Conservation (phyloP, 2,888 invertebrate genomes). For the Drosophila flavopinicola region DNA sequence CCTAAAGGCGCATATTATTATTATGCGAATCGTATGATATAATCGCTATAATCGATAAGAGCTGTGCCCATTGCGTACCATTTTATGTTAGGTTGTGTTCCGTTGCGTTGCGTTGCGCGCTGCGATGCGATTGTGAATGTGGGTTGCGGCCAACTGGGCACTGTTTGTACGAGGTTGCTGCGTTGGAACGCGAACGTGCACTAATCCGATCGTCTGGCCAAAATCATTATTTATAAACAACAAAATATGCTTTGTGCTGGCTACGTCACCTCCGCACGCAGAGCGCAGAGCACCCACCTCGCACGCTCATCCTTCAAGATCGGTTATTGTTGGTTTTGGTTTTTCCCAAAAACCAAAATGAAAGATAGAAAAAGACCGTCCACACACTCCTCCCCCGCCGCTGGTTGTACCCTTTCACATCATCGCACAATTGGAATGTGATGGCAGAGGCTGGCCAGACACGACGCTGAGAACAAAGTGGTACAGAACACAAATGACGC, state of each 20-base stretch:
- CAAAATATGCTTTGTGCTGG: constrained; percentile 69
- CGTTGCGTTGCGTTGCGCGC: constrained; percentile 23
- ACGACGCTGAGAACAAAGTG: constrained; percentile 66
- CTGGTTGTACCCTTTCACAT: not conserved
- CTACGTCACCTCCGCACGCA: constrained; percentile 57
- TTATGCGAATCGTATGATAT: constrained; percentile 28
- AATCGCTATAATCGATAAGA: constrained; percentile 18
- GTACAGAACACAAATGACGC: constrained; percentile 48
- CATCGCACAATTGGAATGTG: constrained; percentile 65
- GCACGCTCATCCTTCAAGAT: constrained; percentile 56
- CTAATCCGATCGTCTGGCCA: constrained; percentile 82
- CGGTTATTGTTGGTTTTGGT: constrained; percentile 66
- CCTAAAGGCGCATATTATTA: constrained; percentile 76
- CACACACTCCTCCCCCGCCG: too few relatives aligned
- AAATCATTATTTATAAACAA: constrained; percentile 84
- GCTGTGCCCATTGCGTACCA: constrained; percentile 35
- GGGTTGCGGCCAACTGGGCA: constrained; percentile 33
- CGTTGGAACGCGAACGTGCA: constrained; percentile 75
- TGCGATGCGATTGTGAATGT: constrained; percentile 47
- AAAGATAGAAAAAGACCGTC: not conserved
- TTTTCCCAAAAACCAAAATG: constrained; percentile 24
- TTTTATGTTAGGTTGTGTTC: constrained; percentile 21
- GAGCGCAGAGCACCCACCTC: constrained; percentile 37
- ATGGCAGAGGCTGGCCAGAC: constrained; percentile 63
- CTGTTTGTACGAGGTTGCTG: constrained; percentile 52